A percentile compares a stretch with the other conserved stretches of the same genome.
These are phyloP conservation scores for Archips xylosteana DNA, from an alignment of 2,888 invertebrate genomes.

Conservation along the genomic window DNA sequence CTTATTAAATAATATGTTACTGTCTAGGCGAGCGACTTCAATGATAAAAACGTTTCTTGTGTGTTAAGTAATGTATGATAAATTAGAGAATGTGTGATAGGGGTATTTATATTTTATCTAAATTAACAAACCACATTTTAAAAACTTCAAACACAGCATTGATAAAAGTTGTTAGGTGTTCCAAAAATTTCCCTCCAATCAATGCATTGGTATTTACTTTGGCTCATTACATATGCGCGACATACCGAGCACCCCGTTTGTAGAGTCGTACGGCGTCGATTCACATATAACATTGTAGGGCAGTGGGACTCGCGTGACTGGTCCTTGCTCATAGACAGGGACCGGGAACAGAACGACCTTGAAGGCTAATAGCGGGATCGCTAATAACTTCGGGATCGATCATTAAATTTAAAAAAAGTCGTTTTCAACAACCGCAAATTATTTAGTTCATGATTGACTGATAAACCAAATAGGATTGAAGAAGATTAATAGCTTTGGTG, in stretches of 20 bases:
- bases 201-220: constrained; percentile 53
- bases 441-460: not conserved
- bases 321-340: constrained; percentile 37
- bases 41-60: not conserved
- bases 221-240: constrained; percentile 67
- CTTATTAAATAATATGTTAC: not conserved
- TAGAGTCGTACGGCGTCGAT: constrained; percentile 48
- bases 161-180: not conserved
- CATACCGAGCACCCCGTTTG: constrained; percentile 54
- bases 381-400: not conserved
- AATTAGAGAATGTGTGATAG: no score
- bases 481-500: not conserved
- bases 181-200: constrained; percentile 57
- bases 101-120: not conserved
- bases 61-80: not conserved
- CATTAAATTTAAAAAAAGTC: not conserved
- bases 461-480: not conserved
- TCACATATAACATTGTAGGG: constrained; percentile 49
- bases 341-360: constrained; percentile 32
- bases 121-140: not conserved
- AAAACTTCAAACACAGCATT: not conserved
- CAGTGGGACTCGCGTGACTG: constrained; percentile 52
- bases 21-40: constrained; percentile 10
- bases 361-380: not conserved
- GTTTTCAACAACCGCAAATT: not conserved